Evolutionary conservation across 2,113 vertebrate species (phyloP).

Genomic region (Xenopus laevis): DNA sequence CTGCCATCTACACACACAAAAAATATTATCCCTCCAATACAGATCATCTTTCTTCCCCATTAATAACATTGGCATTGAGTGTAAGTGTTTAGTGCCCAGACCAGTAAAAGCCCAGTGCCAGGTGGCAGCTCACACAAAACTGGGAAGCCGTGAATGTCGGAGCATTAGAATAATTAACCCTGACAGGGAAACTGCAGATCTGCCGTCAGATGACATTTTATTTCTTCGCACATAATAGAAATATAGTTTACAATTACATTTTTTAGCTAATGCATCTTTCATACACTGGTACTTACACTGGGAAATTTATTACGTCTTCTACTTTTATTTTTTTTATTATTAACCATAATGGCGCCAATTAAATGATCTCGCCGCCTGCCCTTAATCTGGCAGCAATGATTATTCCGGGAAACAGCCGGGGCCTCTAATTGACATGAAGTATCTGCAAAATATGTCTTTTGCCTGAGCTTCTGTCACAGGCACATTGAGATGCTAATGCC

Average conservation of each 20-base stretch:
- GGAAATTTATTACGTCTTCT: conserved; percentile 71
- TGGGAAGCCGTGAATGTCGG: too few relatives aligned
- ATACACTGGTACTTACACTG: conserved; percentile 62
- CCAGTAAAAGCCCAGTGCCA: too few relatives aligned
- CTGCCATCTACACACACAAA: neutral
- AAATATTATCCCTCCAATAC: neutral
- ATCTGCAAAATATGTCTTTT: conserved; percentile 77
- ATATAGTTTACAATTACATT: conserved; percentile 20
- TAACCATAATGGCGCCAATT: conserved; percentile 78
- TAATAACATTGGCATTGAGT: too few relatives aligned
- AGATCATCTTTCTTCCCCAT: too few relatives aligned
- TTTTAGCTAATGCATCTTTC: conserved; percentile 48
- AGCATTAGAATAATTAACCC: too few relatives aligned
- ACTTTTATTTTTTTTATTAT: neutral
- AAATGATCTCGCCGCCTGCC: conserved; percentile 77
- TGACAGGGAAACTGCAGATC: too few relatives aligned
- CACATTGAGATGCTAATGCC: conserved; percentile 82
- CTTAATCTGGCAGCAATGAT: conserved; percentile 80
- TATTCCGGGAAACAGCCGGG: conserved; percentile 79
- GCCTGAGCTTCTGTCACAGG: conserved; percentile 75
- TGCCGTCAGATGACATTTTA: conserved; percentile 8
- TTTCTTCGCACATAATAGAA: conserved; percentile 23
- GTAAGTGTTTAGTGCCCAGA: too few relatives aligned
- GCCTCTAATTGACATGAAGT: conserved; percentile 80
- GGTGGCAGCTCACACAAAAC: too few relatives aligned